A percentile compares a stretch with the other conserved stretches of the same genome.
phyloP scores from a whole-genome alignment of 2,888 invertebrate genomes.

The Ametastegia equiseti region DNA sequence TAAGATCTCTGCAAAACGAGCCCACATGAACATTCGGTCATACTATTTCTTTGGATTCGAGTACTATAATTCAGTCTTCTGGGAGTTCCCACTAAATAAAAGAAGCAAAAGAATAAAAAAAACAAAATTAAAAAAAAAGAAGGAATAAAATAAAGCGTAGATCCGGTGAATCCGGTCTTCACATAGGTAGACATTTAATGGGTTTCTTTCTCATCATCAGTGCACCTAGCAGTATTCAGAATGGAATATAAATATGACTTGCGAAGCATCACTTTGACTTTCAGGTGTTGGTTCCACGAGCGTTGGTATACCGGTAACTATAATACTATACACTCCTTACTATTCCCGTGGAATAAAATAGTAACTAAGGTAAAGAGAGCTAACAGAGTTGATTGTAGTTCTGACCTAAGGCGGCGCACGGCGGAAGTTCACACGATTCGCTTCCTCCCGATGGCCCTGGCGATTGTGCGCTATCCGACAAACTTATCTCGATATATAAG shows the following conservation, averaged over 20 bases:
- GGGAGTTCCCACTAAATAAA: background rate
- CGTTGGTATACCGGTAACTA: background rate
- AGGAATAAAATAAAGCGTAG: background rate
- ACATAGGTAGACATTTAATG: slow-evolving; percentile 2
- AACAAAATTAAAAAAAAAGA: background rate
- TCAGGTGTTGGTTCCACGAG: background rate
- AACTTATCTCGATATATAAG: slow-evolving; percentile 12
- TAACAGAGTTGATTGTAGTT: background rate
- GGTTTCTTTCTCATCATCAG: slow-evolving; percentile 5
- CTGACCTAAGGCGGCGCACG: slow-evolving; percentile 34
- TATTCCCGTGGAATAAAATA: slow-evolving; percentile 6
- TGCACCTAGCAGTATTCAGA: background rate
- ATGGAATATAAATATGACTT: background rate
- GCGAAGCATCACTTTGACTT: slow-evolving; percentile 37
- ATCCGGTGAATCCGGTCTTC: background rate
- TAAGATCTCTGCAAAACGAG: too few relatives aligned
- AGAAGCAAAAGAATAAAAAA: background rate
- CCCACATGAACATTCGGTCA: too few relatives aligned
- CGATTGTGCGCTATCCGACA: slow-evolving; percentile 39
- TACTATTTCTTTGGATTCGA: too few relatives aligned
- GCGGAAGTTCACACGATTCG: slow-evolving; percentile 48
- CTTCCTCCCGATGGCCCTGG: slow-evolving; percentile 45
- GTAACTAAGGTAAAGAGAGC: background rate
- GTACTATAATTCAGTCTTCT: too few relatives aligned
- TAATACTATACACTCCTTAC: background rate